Evolutionary conservation across 1,140 invertebrate species (phyloP).

Genomic region (Eriosoma lanigerum): DNA sequence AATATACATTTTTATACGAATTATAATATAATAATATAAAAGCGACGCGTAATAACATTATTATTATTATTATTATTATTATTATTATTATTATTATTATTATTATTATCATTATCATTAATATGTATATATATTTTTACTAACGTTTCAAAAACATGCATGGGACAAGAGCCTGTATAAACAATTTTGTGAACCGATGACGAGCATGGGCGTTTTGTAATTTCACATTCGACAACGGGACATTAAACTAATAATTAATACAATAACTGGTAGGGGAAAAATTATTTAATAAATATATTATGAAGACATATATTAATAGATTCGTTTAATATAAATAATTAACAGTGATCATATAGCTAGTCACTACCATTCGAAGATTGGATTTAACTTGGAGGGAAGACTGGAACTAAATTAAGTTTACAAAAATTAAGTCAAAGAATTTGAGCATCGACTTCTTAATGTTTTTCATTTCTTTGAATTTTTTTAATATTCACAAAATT

Average conservation of each 20-base stretch:
- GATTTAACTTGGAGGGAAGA: conserved; percentile 29
- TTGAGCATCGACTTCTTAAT: conserved; percentile 50
- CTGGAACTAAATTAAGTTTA: conserved; percentile 40
- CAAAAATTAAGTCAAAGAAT: conserved; percentile 46
- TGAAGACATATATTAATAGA: neutral
- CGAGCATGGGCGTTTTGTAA: no score
- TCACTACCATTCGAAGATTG: conserved; percentile 30
- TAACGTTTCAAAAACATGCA: conserved; percentile 29
- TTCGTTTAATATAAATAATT: conserved; percentile 24
- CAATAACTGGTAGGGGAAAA: neutral
- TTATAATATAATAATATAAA: conserved; percentile 31
- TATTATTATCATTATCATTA: neutral
- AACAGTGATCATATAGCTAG: conserved; percentile 16
- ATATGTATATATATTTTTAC: neutral
- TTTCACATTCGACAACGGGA: neutral
- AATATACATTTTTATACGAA: conserved; percentile 43
- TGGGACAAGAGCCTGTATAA: conserved; percentile 5
- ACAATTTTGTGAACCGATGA: conserved; percentile 4
- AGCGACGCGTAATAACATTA: conserved; percentile 13
- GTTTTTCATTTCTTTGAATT: conserved; percentile 26
- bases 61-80: neutral
- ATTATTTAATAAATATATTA: neutral
- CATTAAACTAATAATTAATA: neutral
- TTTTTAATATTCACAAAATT: conserved; percentile 48
- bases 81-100: no score